Base-by-base conservation (phyloP, 2,797 vertebrate species). In the Vultur gryphus region DNA sequence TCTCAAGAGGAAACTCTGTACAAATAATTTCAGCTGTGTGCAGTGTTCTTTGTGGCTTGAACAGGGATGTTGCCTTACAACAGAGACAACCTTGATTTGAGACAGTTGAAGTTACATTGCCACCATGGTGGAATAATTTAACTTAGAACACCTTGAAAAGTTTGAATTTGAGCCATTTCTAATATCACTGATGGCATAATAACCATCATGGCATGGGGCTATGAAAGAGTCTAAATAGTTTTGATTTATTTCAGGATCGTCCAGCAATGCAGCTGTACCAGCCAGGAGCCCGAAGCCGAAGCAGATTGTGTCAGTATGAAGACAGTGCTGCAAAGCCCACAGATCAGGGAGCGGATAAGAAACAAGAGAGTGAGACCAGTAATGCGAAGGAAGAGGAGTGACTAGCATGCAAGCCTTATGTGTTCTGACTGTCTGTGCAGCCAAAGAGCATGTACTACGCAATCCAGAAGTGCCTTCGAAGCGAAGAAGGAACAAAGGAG, bases 201-300 rank as follows among this genome's bases (percentile, higher is more conserved):
- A 82, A 70, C 81, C 37, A 12, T 18, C 61, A 33, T 65, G 41
- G 59, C 23, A 5, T 21, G 43, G 62, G 69, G 58, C 91, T 93
- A 1, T 72, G 66, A 78, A 71, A 70, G 82, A 88, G 35, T 84
- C 89, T 96, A 93, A 91, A 91, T 24, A 81, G 77, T 83, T 92
- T 13, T 97, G 90, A 29, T 97, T 93, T 96, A 37, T 96, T 96
- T 94, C 97, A 99, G 99, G 99, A 99, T 98, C 99, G 99, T 14
- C 99, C 99, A 41, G 99, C 99, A 59, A 99, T 99, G 98, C 99
- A 99, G 97, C 98, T 99, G 81, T 99, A 99, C 97, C 99, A 99
- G 86, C 99, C 99, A 2, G 99, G 99, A 52, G 98, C 98, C 46
- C 98, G 99, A 93, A 99, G 98, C 97, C 99, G 99, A 94, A 99